These are phyloP conservation scores for Eunapius fragilis DNA, from an alignment of 37 sponge, comb jelly and placozoan species.

Conservation along the genomic window DNA sequence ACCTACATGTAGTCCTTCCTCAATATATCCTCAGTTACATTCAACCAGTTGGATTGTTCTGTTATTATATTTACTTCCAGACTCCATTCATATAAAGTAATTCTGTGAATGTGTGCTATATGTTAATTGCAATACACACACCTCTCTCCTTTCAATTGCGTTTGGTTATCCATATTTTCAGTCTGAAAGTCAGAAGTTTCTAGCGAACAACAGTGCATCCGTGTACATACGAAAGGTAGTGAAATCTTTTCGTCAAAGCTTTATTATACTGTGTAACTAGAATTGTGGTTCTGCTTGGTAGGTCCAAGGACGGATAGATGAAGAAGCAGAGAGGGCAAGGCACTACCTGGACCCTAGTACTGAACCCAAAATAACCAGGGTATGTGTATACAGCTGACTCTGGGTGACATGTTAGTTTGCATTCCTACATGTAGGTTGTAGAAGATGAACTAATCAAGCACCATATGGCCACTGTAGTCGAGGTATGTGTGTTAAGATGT, in stretches of 20 bases:
- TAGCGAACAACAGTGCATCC: constrained; percentile 97
- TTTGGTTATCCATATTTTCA: constrained; percentile 11
- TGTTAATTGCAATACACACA: no score
- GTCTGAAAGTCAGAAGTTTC: constrained; percentile 95
- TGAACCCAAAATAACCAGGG: constrained; percentile 84
- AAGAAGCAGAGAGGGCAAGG: constrained; percentile 91
- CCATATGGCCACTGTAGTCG: constrained; percentile 96
- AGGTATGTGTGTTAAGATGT: constrained; percentile 58
- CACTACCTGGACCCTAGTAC: constrained; percentile 95
- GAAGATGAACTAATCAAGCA: constrained; percentile 93
- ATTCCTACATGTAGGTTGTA: constrained; percentile 73
- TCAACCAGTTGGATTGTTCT: no score
- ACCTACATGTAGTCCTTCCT: no score
- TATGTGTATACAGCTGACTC: constrained; percentile 13
- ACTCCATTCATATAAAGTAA: no score
- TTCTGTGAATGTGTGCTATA: no score
- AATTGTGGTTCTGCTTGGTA: constrained; percentile 10
- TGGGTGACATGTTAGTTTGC: neutral
- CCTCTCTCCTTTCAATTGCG: no score
- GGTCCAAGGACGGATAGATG: constrained; percentile 93
- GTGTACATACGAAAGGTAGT: constrained; percentile 93
- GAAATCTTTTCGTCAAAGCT: neutral
- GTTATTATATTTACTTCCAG: no score
- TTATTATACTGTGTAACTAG: neutral
- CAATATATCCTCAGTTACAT: no score